A percentile compares a stretch with the other conserved stretches of the same genome.
These are phyloP conservation scores for Drosophila auraria DNA, from an alignment of 1,140 invertebrate genomes.

Conservation along the genomic window DNA sequence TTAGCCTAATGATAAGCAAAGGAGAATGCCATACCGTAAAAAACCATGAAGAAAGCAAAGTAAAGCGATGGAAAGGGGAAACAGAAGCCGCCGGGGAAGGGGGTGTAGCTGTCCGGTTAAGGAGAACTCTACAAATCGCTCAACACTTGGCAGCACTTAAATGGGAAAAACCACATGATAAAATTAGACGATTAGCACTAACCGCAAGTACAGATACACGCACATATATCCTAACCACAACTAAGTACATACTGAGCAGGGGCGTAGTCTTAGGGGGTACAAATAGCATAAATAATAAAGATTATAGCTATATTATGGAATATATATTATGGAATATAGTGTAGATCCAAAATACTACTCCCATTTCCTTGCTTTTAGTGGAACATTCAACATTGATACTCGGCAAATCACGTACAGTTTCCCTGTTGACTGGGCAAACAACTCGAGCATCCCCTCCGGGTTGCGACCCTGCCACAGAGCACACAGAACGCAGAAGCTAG, in stretches of 20 bases:
- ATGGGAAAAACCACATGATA: slow-evolving; percentile 80
- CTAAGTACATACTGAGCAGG: not conserved
- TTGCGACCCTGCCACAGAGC: slow-evolving; percentile 12
- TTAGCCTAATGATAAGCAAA: slow-evolving; percentile 53
- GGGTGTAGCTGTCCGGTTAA: not conserved
- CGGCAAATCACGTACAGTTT: not conserved
- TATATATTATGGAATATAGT: not conserved
- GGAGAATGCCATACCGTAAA: slow-evolving; percentile 34
- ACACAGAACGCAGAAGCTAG: slow-evolving; percentile 15
- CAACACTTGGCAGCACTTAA: slow-evolving; percentile 77
- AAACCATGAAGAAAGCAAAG: slow-evolving; percentile 20
- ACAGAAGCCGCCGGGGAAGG: not conserved
- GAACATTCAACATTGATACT: not conserved
- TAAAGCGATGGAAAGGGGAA: not conserved
- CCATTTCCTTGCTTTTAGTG: not conserved
- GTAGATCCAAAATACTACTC: not conserved
- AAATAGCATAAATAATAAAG: not conserved
- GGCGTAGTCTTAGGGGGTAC: not conserved
- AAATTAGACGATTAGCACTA: slow-evolving; percentile 79
- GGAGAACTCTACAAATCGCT: slow-evolving; percentile 70
- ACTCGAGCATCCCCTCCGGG: slow-evolving; percentile 3
- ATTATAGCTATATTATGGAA: not conserved
- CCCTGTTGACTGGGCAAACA: slow-evolving; percentile 2
- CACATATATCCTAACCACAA: not conserved
- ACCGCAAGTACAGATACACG: slow-evolving; percentile 50